phyloP scores from a whole-genome alignment of 92 coral and sea anemone genomes.

The Pocillopora meandrina region DNA sequence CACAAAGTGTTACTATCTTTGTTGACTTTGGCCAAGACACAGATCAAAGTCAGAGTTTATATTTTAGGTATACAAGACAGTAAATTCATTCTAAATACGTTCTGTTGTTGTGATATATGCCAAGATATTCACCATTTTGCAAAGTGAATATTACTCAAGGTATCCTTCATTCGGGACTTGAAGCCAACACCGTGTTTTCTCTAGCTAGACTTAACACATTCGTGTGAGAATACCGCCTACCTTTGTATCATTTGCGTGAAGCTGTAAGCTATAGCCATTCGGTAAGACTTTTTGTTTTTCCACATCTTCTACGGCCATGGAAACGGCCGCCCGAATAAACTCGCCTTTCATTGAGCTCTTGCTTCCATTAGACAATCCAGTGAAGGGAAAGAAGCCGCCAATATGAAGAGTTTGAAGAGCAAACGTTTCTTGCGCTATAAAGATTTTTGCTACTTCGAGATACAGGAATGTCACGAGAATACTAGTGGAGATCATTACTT shows the following conservation, averaged over 20 bases:
- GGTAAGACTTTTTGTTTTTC: conserved; percentile 51
- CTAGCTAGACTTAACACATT: too few relatives aligned
- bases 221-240: conserved; percentile 11
- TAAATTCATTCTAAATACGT: background rate
- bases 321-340: conserved; percentile 33
- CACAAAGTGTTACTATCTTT: background rate
- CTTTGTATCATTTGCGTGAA: conserved; percentile 63
- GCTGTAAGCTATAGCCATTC: conserved; percentile 39
- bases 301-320: conserved; percentile 60
- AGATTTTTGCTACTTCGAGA: conserved; percentile 17
- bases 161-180: background rate
- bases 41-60: too few relatives aligned
- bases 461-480: conserved; percentile 40
- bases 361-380: conserved; percentile 17
- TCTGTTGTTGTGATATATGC: background rate
- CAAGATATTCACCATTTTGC: background rate
- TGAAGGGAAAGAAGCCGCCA: conserved; percentile 58
- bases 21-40: too few relatives aligned
- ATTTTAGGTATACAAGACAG: background rate
- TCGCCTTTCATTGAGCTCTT: conserved; percentile 27
- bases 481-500: background rate
- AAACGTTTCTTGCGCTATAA: background rate
- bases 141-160: background rate
- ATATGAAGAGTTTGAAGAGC: conserved; percentile 36
- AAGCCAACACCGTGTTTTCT: background rate